Conservation (phyloP, 2,797 vertebrate genomes). For the Cottoperca gobio region DNA sequence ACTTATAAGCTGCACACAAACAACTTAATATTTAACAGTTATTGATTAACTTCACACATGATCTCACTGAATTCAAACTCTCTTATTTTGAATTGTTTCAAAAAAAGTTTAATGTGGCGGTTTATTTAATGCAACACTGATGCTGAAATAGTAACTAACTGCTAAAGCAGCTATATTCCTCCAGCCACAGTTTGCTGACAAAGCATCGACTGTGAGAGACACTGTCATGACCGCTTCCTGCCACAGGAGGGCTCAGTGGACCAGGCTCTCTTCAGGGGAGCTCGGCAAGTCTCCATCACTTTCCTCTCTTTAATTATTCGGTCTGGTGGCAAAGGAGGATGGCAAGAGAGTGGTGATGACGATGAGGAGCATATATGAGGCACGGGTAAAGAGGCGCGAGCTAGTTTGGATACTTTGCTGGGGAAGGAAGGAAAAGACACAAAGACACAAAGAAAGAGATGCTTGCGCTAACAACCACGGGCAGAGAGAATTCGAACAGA, state of each 20-base stretch:
- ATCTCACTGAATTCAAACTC: background rate
- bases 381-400: background rate
- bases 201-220: constrained; percentile 36
- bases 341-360: constrained; percentile 23
- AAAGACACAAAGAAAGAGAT: background rate
- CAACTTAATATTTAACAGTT: background rate
- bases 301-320: constrained; percentile 67
- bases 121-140: background rate
- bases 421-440: background rate
- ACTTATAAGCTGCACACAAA: background rate
- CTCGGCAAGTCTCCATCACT: constrained; percentile 37
- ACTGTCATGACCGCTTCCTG: constrained; percentile 31
- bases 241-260: constrained; percentile 81
- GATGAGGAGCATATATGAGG: background rate
- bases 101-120: background rate
- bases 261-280: constrained; percentile 11
- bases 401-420: background rate
- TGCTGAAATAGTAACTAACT: constrained; percentile 5
- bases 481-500: constrained; percentile 30
- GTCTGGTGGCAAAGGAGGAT: constrained; percentile 61
- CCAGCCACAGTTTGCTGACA: constrained; percentile 64
- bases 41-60: background rate
- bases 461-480: background rate
- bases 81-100: background rate
- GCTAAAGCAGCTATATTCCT: constrained; percentile 31